phyloP scores from a whole-genome alignment of 2,888 invertebrate genomes.

The Sinopyrophorus schimmeli region DNA sequence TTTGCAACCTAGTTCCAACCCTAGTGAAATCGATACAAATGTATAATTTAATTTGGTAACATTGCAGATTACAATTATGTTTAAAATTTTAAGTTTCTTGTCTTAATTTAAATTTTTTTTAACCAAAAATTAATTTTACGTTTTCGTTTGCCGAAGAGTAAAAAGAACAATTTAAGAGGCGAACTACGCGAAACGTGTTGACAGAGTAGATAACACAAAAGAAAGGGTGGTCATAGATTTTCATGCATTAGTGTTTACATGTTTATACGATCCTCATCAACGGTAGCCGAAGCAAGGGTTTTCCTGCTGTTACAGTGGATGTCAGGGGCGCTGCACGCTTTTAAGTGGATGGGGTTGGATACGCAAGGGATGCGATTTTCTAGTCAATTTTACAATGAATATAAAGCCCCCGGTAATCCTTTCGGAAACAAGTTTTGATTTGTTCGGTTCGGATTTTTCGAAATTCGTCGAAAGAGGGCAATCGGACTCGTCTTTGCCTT shows the following conservation, averaged over 20 bases:
- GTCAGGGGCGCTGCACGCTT: slow-evolving; percentile 41
- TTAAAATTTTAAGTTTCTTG: too few species aligned
- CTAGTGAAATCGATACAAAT: too few species aligned
- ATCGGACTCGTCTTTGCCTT: neutral
- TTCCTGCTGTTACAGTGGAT: slow-evolving; percentile 32
- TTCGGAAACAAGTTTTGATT: slow-evolving; percentile 26
- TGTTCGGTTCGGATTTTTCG: too few species aligned
- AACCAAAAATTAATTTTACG: too few species aligned
- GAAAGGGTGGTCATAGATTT: slow-evolving; percentile 33
- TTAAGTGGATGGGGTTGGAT: slow-evolving; percentile 45
- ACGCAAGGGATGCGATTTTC: slow-evolving; percentile 51
- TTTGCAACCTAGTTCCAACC: too few species aligned
- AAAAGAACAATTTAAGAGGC: too few species aligned
- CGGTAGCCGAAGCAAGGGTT: slow-evolving; percentile 30
- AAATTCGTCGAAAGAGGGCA: neutral
- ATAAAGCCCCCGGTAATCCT: slow-evolving; percentile 43
- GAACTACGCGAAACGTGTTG: slow-evolving; percentile 11
- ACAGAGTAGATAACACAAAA: slow-evolving; percentile 14
- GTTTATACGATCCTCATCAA: slow-evolving; percentile 48
- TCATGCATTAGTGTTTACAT: slow-evolving; percentile 53
- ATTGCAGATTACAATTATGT: too few species aligned
- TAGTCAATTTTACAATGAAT: slow-evolving; percentile 54
- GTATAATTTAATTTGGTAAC: too few species aligned
- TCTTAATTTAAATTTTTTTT: too few species aligned
- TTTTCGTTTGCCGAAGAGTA: too few species aligned